Evolutionary conservation across 2,797 vertebrate species (phyloP).

Genomic region (Rhadinocentrus ornatus): DNA sequence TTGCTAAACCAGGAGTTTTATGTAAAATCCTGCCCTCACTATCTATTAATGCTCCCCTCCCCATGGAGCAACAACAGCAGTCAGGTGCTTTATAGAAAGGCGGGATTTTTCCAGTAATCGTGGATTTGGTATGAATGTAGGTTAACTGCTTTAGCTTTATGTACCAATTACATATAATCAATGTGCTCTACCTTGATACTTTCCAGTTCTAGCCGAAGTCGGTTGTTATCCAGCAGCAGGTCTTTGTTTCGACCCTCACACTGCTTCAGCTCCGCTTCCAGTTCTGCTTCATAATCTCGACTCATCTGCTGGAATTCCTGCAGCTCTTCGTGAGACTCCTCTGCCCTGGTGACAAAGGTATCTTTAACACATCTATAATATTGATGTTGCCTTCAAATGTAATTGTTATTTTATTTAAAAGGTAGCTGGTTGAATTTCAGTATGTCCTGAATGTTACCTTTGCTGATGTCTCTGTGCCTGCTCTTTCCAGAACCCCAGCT

Average conservation of each 20-base stretch:
- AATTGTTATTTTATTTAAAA: neutral
- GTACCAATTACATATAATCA: conserved; percentile 1
- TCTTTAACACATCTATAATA: neutral
- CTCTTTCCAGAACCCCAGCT: conserved; percentile 91
- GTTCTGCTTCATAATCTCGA: conserved; percentile 94
- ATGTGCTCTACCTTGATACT: conserved; percentile 85
- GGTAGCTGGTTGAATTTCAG: neutral
- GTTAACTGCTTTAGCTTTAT: neutral
- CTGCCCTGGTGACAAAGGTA: conserved; percentile 80
- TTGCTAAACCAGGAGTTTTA: too few relatives aligned
- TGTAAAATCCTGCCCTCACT: conserved; percentile 41
- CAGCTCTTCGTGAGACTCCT: conserved; percentile 89
- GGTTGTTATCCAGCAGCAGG: conserved; percentile 89
- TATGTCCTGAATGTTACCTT: conserved; percentile 78
- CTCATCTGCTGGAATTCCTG: conserved; percentile 98
- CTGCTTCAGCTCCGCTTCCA: conserved; percentile 93
- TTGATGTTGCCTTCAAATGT: neutral
- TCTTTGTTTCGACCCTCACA: conserved; percentile 92
- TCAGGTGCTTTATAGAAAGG: conserved; percentile 61
- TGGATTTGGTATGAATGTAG: conserved; percentile 7
- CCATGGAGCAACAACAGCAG: conserved; percentile 54
- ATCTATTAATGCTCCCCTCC: conserved; percentile 30
- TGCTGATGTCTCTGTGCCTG: conserved; percentile 88
- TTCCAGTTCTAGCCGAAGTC: conserved; percentile 90
- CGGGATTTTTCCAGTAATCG: conserved; percentile 29